phyloP scores from a whole-genome alignment of 2,888 invertebrate genomes.

The Dynastes tityus region DNA sequence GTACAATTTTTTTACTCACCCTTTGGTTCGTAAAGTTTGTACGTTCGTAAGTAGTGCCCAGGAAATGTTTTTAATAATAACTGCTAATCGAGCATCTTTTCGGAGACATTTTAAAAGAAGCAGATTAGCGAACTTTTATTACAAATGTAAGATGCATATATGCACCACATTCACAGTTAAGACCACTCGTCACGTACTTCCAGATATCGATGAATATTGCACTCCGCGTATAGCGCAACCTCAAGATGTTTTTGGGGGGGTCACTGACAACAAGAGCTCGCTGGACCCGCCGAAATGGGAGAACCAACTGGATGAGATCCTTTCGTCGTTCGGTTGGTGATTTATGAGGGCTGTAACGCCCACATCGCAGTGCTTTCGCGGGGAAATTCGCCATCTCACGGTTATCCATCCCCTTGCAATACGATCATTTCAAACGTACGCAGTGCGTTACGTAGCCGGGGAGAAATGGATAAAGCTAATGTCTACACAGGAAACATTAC shows the following conservation, averaged over 20 bases:
- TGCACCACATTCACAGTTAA: no score
- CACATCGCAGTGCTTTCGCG: conserved; percentile 62
- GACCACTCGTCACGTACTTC: no score
- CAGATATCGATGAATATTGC: neutral
- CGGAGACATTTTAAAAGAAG: no score
- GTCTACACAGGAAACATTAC: conserved; percentile 46
- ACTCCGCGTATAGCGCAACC: neutral
- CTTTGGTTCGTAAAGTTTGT: no score
- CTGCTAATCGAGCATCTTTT: no score
- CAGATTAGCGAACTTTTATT: no score
- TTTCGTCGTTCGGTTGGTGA: conserved; percentile 67
- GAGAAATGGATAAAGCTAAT: conserved; percentile 41
- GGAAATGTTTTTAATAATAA: no score
- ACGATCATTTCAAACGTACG: conserved; percentile 54
- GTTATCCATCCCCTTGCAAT: conserved; percentile 55
- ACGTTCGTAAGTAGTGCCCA: no score
- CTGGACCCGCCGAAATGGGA: conserved; percentile 54
- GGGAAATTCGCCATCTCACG: conserved; percentile 59
- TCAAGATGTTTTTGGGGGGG: conserved; percentile 33
- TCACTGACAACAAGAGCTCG: conserved; percentile 26
- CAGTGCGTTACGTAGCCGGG: conserved; percentile 51
- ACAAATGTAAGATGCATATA: no score
- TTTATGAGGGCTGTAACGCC: conserved; percentile 68
- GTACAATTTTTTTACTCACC: no score
- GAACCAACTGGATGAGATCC: conserved; percentile 54